Percentiles rank a stretch among this genome's conserved stretches.
These are phyloP conservation scores for Eulithis prunata DNA, from an alignment of 2,888 invertebrate species.

Conservation along the genomic window DNA sequence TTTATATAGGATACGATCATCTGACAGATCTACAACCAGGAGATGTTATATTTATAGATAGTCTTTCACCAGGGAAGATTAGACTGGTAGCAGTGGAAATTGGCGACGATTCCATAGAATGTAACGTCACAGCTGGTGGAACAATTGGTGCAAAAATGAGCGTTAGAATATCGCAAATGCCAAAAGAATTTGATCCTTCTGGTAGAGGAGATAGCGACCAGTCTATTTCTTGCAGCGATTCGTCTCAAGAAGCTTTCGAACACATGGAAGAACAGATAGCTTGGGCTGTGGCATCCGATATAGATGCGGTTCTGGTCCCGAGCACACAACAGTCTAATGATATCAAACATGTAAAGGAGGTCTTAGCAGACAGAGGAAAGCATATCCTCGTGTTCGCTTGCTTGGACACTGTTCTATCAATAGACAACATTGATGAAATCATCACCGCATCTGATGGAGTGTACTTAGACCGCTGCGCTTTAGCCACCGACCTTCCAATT, in stretches of 20 bases:
- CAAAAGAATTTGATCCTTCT: conserved; percentile 66
- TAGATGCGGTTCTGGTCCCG: conserved; percentile 72
- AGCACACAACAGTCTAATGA: conserved; percentile 63
- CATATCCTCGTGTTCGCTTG: conserved; percentile 73
- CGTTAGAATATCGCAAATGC: conserved; percentile 80
- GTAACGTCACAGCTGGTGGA: conserved; percentile 81
- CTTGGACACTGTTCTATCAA: conserved; percentile 65
- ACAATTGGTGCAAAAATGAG: conserved; percentile 78
- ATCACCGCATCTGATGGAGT: conserved; percentile 92
- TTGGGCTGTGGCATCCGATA: conserved; percentile 74
- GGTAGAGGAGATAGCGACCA: conserved; percentile 74
- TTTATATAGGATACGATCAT: conserved; percentile 82
- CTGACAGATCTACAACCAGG: conserved; percentile 77
- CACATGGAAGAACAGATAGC: conserved; percentile 82
- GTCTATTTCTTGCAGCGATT: conserved; percentile 80
- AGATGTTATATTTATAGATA: conserved; percentile 79
- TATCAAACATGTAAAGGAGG: conserved; percentile 59
- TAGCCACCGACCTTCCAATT: conserved; percentile 93
- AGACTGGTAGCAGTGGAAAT: conserved; percentile 66
- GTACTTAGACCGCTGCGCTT: conserved; percentile 93
- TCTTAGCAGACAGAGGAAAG: conserved; percentile 70
- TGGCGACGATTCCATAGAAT: conserved; percentile 78
- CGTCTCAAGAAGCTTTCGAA: conserved; percentile 86
- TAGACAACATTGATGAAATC: conserved; percentile 88
- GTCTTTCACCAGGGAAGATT: conserved; percentile 65